Base-by-base conservation (phyloP, 1,140 invertebrate genomes). In the Drosophila guanche region DNA sequence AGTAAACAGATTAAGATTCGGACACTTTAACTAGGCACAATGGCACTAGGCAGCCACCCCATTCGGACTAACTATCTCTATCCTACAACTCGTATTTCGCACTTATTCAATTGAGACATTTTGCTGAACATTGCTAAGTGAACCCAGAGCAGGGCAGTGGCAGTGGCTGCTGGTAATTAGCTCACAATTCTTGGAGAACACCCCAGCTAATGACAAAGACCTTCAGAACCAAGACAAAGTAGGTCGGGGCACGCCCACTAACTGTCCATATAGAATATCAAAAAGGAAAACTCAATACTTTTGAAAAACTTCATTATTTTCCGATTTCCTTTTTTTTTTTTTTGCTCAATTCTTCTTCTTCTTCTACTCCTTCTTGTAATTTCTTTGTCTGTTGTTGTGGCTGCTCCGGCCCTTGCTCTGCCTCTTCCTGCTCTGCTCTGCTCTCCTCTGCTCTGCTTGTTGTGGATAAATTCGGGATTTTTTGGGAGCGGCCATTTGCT, bases 11-110 rank as follows among this genome's bases (percentile, higher is more conserved):
- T 86, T 85, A 68, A 65, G 83, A 78, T 68, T 88, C 51, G 51
- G 71, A 86, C 81, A 85, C 81, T 79, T 88, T 78, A 85, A 88
- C 77, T 78, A 81, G 68, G 46, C 47, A 60, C 74, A 79, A 67
- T 45, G 59, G 69, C 37, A 37, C 58, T 40, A 12, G 20, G 10
- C 52, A 33, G 10, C 3, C 8, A 10, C 33, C 29, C 50, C 37
- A 40, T 52, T 12, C 33, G 10, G 29, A 12, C 27, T 37, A 52
- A 37, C 37, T 37, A 52, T 33, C 27, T 10, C 50, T 37, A 7
- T 37, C 5, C 33, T 55, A 68, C 62, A 46, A 55, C 47, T 62
- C 48, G 33, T 43, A 56, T 65, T 74, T 74, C 59, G 59, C 79
- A 83, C 75, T 83, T 84, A 83, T 83, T 59, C 69, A 84, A 83